Base-by-base conservation (phyloP, 2,113 vertebrate genomes). In the Raphicerus campestris region DNA sequence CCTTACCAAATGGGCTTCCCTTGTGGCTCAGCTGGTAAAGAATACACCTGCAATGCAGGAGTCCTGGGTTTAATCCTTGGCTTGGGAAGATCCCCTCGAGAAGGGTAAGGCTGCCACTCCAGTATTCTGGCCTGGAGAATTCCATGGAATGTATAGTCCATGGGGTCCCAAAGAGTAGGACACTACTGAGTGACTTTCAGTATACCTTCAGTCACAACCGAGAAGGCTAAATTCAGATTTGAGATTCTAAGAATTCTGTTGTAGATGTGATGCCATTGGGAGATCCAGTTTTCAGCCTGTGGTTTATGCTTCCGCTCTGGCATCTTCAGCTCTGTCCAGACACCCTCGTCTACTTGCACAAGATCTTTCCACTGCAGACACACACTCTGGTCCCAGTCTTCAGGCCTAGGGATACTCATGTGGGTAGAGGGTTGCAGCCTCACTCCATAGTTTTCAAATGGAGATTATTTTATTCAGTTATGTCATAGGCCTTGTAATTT, bases 341-440 rank as follows among this genome's bases (percentile, higher is more conserved):
- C 15, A 63, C 10, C 30, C 32, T 9, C 11, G 0, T 53, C 32
- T 81, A 7, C 32, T 42, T 55, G 11, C 15, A 17, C 17, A 85
- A 13, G 4, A 32, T 83, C 51, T 32, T 10, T 16, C 35, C 42
- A 7, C 24, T 85, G n/a, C 15, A 85, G 17, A 15, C 30, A 19
- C 8, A 30, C 19, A 32, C 60, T 4, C 4, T 10, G 8, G 20
- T 6, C 13, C 28, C 51, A 22, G 45, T 78, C 22, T 78, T 39
- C 6, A 39, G 42, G 22, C 28, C n/a, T 63, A 63, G 1, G 1
- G 4, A 6, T 16, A 22, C 22, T 85, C 35, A 60, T 0, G 0
- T 75, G 16, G 28, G 17, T 14, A n/a, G 17, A 2, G 1, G 28
- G 17, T 16, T n/a, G 2, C 13, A 70, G 8, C 22, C 9, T 20